Evolutionary conservation across 2,888 invertebrate species (phyloP), one percentile per base, ranked within the genome.

Genomic region (Temnothorax ravouxi): DNA sequence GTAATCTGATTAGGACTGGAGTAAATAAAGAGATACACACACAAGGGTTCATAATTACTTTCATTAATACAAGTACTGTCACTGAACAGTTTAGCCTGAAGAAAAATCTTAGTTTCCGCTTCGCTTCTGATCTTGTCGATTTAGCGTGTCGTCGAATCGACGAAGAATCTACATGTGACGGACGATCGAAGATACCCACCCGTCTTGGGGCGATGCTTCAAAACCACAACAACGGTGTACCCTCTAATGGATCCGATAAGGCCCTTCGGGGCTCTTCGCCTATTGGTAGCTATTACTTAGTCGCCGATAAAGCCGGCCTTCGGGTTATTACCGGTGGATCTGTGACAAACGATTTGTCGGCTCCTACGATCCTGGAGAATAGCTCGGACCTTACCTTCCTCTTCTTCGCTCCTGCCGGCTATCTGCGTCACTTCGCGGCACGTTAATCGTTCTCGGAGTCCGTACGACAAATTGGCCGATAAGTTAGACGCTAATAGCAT

Each of bases 261-360:
- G 74, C 71, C 62, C 84, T 84, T 72, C 66, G 81, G 44, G 85
- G 38, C 34, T 80, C 87, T 83, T 86, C 86, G 88, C 87, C 91
- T 92, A 93, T 93, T 92, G 92, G 91, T 91, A 91, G 89, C 93
- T 92, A 94, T 94, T 91, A 93, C 90, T 93, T 93, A 93, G 91
- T 84, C 86, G 86, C 90, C 90, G 93, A 93, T 93, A 93, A 92
- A 92, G 83, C 87, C 84, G 84, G 87, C 72, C 67, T 86, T 87
- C 87, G 86, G 71, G 91, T 93, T 92, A 92, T 93, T 92, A 93
- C 88, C 87, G 87, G 87, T 91, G 88, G 91, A 91, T 92, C 87
- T 80, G 86, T 93, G 93, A 93, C 91, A 91, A 93, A 93, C 90
- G 91, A 87, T 88, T 89, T 87, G 87, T 87, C 85, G 88, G 84